Base-by-base conservation (phyloP, 2,797 vertebrate genomes). In the Cyprinodon diabolis region DNA sequence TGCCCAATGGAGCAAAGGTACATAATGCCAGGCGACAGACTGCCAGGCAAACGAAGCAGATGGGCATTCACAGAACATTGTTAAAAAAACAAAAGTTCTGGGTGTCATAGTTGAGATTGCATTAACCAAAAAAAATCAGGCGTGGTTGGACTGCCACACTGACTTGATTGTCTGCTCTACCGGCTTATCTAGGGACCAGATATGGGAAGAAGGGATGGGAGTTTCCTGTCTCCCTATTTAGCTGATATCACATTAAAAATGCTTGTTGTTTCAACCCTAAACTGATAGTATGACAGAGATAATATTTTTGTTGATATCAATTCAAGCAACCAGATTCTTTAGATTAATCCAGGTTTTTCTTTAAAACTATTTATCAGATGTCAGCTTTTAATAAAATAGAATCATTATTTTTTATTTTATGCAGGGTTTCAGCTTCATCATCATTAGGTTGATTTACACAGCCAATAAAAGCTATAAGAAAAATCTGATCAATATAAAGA, bases 21-120 rank as follows among this genome's bases (percentile, higher is more conserved):
- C 86, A 91, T 92, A 89, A 93, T 90, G 85, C 90, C 92, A 91
- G 87, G 84, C 86, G 88, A 91, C 89, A 92, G 91, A 84, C 89
- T 87, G 92, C 86, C 88, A 90, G 89, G 84, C 89, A 86, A 86
- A 90, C 86, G 83, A 89, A 88, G 91, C 84, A 85, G 90, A 88
- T 91, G 91, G 91, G 89, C 89, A 84, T 84, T 84, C 89, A 66
- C 87, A 81, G 87, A 81, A 74, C 84, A 88, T 83, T 90, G 87
- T 90, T 86, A 30, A 85, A 86, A 73, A 92, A 93, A 92, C 90
- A 92, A 94, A 91, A 73, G 85, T 86, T 90, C 81, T 85, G 84
- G 90, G 91, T 91, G 90, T 90, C 90, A 86, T 79, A 40, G 77
- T 79, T 71, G 85, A 84, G 86, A 91, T 89, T 67, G 76, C 88